Percentiles rank a stretch among this genome's conserved stretches.
Evolutionary conservation across 1,140 invertebrate species (phyloP).

Genomic region (Drosophila erecta): DNA sequence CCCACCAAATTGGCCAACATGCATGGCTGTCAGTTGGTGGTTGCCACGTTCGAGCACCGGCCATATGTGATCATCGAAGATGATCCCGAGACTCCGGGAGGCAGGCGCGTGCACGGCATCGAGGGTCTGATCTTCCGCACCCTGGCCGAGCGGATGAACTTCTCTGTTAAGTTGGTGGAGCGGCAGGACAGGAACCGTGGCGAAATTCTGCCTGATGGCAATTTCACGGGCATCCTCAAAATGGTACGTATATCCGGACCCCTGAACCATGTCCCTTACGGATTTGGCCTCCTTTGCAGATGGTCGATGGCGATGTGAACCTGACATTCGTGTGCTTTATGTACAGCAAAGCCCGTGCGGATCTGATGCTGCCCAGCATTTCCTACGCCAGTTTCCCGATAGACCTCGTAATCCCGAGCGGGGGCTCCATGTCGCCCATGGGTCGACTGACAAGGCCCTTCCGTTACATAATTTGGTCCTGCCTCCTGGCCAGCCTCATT

Average conservation of each 20-base stretch:
- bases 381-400: conserved; percentile 68
- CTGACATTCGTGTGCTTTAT: conserved; percentile 66
- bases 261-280: not conserved
- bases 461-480: conserved; percentile 62
- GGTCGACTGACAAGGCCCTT: conserved; percentile 66
- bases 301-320: conserved; percentile 62
- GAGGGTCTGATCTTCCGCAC: conserved; percentile 61
- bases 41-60: conserved; percentile 51
- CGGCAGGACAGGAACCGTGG: conserved; percentile 53
- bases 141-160: conserved; percentile 70
- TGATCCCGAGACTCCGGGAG: not conserved
- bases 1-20: conserved; percentile 54
- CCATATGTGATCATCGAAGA: conserved; percentile 49
- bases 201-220: conserved; percentile 58
- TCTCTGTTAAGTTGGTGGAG: conserved; percentile 47
- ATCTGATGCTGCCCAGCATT: conserved; percentile 59
- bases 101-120: conserved; percentile 44
- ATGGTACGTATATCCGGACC: conserved; percentile 42
- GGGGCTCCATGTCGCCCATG: conserved; percentile 50
- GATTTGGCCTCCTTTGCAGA: conserved; percentile 44
- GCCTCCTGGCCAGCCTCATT: conserved; percentile 39
- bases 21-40: conserved; percentile 54
- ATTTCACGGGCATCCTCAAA: conserved; percentile 60
- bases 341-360: conserved; percentile 58
- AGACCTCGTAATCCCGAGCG: conserved; percentile 55